Evolutionary conservation across 2,797 vertebrate genomes (phyloP).

Genomic region (Microhierax caerulescens): DNA sequence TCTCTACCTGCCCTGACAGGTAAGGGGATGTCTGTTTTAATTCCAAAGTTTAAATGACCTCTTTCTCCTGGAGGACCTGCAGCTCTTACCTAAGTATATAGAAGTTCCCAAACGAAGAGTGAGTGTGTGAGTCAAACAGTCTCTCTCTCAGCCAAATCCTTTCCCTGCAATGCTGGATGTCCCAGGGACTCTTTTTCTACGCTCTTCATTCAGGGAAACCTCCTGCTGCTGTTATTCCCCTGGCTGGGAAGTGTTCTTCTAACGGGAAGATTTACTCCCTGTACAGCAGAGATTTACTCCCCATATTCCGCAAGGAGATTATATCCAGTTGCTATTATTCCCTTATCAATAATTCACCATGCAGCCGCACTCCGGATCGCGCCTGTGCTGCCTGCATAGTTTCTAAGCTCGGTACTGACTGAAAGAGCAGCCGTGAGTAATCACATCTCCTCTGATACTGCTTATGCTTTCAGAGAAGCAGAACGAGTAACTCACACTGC

Average conservation of each 20-base stretch:
- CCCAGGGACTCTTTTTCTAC: neutral
- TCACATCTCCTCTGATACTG: neutral
- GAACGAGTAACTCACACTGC: neutral
- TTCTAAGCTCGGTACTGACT: neutral
- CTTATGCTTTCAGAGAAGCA: neutral
- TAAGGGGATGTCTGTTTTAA: neutral
- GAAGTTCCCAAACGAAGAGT: neutral
- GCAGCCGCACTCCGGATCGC: neutral
- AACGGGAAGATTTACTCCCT: neutral
- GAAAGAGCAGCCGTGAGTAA: neutral
- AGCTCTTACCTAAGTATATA: neutral
- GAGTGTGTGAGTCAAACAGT: too few species aligned
- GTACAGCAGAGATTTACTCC: neutral
- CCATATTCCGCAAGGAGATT: neutral
- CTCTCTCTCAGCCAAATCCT: neutral
- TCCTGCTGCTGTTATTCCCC: neutral
- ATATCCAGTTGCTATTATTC: neutral
- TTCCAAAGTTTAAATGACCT: neutral
- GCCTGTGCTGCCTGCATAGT: neutral
- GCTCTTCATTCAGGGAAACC: neutral
- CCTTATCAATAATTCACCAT: slow-evolving; percentile 46
- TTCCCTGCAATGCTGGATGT: neutral
- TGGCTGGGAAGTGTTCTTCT: neutral
- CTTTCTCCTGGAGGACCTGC: neutral
- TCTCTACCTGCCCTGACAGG: neutral